These are phyloP conservation scores for Uropetala carovei DNA, from an alignment of 2,888 invertebrate genomes.

Conservation along the genomic window DNA sequence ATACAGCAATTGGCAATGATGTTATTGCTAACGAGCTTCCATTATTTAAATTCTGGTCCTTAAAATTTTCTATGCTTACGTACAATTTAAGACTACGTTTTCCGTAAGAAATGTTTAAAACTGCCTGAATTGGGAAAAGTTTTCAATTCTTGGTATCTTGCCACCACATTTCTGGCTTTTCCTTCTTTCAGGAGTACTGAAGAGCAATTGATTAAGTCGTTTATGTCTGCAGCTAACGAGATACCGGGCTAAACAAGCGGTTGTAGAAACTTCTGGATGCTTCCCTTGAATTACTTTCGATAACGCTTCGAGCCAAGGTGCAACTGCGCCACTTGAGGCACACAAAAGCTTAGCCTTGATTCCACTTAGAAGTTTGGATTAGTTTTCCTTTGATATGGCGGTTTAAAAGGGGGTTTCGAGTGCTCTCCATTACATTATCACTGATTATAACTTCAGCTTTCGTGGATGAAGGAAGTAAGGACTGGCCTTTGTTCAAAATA, in stretches of 20 bases:
- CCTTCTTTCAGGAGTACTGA: not conserved
- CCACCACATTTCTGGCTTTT: not conserved
- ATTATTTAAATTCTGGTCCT: too few species aligned
- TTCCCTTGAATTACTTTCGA: slow-evolving; percentile 21
- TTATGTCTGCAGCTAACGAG: slow-evolving; percentile 7
- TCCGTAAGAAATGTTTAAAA: too few species aligned
- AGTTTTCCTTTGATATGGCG: not conserved
- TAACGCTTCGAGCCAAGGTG: not conserved
- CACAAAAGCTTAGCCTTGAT: not conserved
- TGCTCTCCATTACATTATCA: not conserved
- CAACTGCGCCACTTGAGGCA: not conserved
- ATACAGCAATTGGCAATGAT: too few species aligned
- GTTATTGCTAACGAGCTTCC: too few species aligned
- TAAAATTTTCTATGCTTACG: too few species aligned
- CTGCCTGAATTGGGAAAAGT: not conserved
- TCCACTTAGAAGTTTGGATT: slow-evolving; percentile 18
- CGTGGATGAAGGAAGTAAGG: not conserved
- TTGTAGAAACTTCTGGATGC: slow-evolving; percentile 19
- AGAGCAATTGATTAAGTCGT: slow-evolving; percentile 16
- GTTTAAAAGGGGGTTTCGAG: not conserved
- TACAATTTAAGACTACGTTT: too few species aligned
- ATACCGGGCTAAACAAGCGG: slow-evolving; percentile 3
- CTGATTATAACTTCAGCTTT: not conserved
- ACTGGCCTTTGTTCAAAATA: not conserved
- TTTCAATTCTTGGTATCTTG: not conserved